These are phyloP conservation scores for Sinella curviseta DNA, from an alignment of 1,140 invertebrate species.

Conservation along the genomic window DNA sequence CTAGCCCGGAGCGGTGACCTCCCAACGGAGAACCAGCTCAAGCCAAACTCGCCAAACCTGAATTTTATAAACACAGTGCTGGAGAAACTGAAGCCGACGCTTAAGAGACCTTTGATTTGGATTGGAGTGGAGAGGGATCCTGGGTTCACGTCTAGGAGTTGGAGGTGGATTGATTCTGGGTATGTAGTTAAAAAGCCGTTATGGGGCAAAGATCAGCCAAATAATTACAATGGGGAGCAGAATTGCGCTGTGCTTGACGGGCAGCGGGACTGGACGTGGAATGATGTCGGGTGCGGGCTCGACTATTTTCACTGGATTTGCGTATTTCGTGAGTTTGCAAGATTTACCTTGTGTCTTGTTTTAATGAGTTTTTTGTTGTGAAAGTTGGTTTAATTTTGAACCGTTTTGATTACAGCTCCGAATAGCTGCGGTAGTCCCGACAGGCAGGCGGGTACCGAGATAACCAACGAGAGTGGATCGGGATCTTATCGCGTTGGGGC, in stretches of 20 bases:
- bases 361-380: background rate
- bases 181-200: constrained; percentile 73
- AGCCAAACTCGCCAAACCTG: constrained; percentile 27
- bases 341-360: too few species aligned
- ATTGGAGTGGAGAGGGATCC: constrained; percentile 83
- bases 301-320: constrained; percentile 91
- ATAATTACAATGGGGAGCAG: constrained; percentile 93
- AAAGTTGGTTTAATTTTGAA: too few species aligned
- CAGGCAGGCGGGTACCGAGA: constrained; percentile 61
- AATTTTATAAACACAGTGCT: constrained; percentile 62
- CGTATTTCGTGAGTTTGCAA: constrained; percentile 63
- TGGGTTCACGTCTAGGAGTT: constrained; percentile 74
- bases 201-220: constrained; percentile 91
- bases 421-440: constrained; percentile 83
- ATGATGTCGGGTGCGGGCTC: constrained; percentile 90
- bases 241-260: constrained; percentile 90
- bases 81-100: constrained; percentile 71
- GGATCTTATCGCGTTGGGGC: constrained; percentile 66
- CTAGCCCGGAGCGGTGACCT: constrained; percentile 40
- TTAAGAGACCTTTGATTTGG: constrained; percentile 86
- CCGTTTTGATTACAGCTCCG: constrained; percentile 65
- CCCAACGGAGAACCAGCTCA: constrained; percentile 28
- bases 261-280: constrained; percentile 82
- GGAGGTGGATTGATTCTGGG: constrained; percentile 84
- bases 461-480: constrained; percentile 49